phyloP scores from a whole-genome alignment of 1,140 invertebrate species.

The Drosophila nasuta region DNA sequence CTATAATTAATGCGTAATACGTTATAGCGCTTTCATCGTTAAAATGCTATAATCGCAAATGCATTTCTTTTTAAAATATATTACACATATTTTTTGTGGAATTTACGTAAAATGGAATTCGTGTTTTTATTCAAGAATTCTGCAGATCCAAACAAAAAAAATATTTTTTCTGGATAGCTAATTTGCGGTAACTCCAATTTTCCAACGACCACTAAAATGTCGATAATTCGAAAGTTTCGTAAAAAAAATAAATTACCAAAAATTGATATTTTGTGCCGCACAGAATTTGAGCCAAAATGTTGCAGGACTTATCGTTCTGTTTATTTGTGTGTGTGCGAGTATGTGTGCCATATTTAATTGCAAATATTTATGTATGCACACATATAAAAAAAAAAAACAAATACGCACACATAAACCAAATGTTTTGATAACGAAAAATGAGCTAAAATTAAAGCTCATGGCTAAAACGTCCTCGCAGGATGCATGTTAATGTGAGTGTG shows the following conservation, averaged over 20 bases:
- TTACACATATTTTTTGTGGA: not conserved
- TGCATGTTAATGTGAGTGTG: constrained; percentile 46
- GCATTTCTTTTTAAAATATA: too few species aligned
- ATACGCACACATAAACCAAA: constrained; percentile 60
- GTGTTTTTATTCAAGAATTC: not conserved
- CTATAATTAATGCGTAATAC: not conserved
- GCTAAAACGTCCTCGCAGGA: constrained; percentile 54
- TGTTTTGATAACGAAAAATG: constrained; percentile 83
- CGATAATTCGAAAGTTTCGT: not conserved
- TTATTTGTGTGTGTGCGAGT: constrained; percentile 26
- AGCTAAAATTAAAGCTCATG: constrained; percentile 80
- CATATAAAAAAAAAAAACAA: constrained; percentile 62
- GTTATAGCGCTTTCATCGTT: not conserved
- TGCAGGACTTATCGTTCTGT: constrained; percentile 16
- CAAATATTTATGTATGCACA: constrained; percentile 69
- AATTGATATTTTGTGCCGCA: constrained; percentile 15
- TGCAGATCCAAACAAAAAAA: not conserved
- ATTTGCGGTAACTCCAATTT: constrained; percentile 3
- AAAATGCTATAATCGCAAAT: not conserved
- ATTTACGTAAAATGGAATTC: not conserved
- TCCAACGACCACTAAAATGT: constrained; percentile 1
- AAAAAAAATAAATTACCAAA: not conserved
- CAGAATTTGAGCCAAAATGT: constrained; percentile 41
- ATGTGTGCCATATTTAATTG: constrained; percentile 77
- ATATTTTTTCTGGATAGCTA: not conserved